Base-by-base conservation (phyloP, 92 coral and sea anemone genomes). In the Epizoanthus fatuus region DNA sequence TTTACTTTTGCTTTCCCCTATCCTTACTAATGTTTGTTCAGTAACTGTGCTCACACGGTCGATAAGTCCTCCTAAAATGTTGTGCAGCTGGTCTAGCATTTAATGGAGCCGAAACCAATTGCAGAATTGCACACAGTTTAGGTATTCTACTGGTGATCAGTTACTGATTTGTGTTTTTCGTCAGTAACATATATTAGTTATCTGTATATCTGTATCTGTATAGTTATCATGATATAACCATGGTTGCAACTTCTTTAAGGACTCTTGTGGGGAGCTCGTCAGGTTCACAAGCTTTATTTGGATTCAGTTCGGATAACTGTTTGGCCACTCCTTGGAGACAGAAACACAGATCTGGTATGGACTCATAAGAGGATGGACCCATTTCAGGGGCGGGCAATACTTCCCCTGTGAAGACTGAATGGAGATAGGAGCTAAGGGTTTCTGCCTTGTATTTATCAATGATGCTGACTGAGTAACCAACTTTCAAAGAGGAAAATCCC, bases 371-470 rank as follows among this genome's bases (percentile, higher is more conserved):
- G 0, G 92, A 83, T 57, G 77, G 25, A 69, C 29, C 25, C 20
- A 63, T 72, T 45, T 22, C 17, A 44, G 82, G 88, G 2, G 62
- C 25, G 20, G 69, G 89, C 39, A 75, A 9, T 32, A 69, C 79
- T 64, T 90, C 90, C 15, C 70, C 32, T 16, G 85, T 89, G 57
- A 89, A 84, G 10, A 79, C 89, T 69, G 89, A 84, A 32, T 64
- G 20, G 54, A 77, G 84, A 20, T 85, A 58, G 56, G 69, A n/a
- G 63, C 85, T 85, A 25, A 89, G 69, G 58, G 93, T 29, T 67
- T 84, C 72, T 32, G 93, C 93, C 81, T 90, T 90, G 52, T 86
- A 90, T 42, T 85, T 90, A 35, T 85, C 90, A 7, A 86, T 15
- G 45, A 79, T 14, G 32, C 55, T 52, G 47, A 80, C 35, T 35